These are phyloP conservation scores for Nipponacmea schrenckii DNA, from an alignment of 2,888 invertebrate species.

Conservation along the genomic window DNA sequence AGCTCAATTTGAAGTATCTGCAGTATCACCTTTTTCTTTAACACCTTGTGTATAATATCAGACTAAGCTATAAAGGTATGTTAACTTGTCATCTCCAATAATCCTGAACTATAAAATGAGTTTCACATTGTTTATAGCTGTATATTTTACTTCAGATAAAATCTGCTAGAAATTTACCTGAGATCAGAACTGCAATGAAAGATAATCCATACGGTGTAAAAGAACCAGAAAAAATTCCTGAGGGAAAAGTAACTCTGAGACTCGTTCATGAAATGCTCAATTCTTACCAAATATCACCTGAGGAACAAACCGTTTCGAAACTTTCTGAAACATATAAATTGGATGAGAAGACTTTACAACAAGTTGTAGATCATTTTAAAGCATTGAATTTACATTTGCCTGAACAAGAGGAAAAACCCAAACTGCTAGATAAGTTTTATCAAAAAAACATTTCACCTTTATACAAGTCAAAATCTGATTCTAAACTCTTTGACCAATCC, in stretches of 20 bases:
- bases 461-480: neutral
- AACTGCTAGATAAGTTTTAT: conserved; percentile 7
- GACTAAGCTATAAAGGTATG: neutral
- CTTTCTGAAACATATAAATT: conserved; percentile 80
- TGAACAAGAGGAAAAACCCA: conserved; percentile 22
- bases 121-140: too few species aligned
- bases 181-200: conserved; percentile 70
- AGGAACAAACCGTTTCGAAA: conserved; percentile 71
- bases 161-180: conserved; percentile 73
- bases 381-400: conserved; percentile 78
- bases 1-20: too few species aligned
- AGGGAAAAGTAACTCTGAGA: conserved; percentile 77
- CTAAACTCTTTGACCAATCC: too few species aligned
- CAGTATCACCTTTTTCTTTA: too few species aligned
- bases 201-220: conserved; percentile 77
- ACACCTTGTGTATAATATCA: neutral
- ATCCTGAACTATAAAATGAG: too few species aligned
- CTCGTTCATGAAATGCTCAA: conserved; percentile 77
- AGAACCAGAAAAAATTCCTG: conserved; percentile 74
- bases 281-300: conserved; percentile 75
- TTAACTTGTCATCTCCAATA: neutral
- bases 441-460: neutral
- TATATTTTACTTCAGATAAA: conserved; percentile 3
- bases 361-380: conserved; percentile 76
- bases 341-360: conserved; percentile 74